Conservation (phyloP, 2,888 invertebrate genomes). For the Punctoribates punctum region DNA sequence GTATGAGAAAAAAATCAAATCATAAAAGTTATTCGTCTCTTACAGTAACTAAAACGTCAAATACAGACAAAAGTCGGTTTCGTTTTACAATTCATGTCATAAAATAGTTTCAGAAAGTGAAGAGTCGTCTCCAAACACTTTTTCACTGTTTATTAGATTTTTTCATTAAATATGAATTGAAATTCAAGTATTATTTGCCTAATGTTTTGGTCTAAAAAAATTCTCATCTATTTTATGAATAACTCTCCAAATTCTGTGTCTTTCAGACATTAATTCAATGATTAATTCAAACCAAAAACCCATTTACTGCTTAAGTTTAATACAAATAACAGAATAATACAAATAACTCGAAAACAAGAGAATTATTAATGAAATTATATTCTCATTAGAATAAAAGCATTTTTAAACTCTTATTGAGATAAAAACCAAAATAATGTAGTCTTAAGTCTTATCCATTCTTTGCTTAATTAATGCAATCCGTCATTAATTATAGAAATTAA, state of each 20-base stretch:
- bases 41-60: not conserved
- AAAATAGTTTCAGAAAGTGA: not conserved
- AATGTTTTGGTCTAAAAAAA: not conserved
- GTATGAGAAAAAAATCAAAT: not conserved
- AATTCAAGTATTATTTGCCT: not conserved
- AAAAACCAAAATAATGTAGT: not conserved
- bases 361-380: slow-evolving; percentile 1
- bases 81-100: not conserved
- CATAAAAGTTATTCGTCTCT: not conserved
- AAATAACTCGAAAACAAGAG: not conserved
- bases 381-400: slow-evolving; percentile 13
- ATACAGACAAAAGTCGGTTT: not conserved
- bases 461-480: not conserved
- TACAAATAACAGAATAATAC: not conserved
- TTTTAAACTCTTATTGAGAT: not conserved
- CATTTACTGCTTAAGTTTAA: not conserved
- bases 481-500: not conserved
- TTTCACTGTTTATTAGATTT: not conserved
- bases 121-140: not conserved
- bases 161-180: not conserved
- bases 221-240: too few relatives aligned
- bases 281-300: too few relatives aligned
- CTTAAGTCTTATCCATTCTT: not conserved
- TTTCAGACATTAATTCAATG: too few relatives aligned
- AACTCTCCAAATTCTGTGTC: too few relatives aligned